These are phyloP conservation scores for Heliangelus exortis DNA, from an alignment of 2,797 vertebrate genomes.

Conservation along the genomic window DNA sequence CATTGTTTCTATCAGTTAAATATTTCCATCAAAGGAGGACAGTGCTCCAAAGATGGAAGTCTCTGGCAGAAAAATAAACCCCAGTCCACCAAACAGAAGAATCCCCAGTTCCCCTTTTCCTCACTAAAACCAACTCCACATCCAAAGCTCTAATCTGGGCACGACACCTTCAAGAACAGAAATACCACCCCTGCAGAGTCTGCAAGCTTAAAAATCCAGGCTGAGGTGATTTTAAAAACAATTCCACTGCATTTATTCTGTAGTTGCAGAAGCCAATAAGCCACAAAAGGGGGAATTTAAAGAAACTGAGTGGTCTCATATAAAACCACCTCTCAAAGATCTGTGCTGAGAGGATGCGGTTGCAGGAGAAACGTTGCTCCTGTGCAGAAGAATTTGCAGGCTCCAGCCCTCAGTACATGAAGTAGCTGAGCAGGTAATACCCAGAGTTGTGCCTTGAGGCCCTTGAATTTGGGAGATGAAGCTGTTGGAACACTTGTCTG, in stretches of 20 bases:
- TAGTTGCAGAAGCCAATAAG: background rate
- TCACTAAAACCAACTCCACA: background rate
- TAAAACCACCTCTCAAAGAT: background rate
- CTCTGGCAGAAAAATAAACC: background rate
- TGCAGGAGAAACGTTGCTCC: background rate
- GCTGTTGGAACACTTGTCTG: background rate
- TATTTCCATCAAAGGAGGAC: background rate
- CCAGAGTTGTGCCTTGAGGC: background rate
- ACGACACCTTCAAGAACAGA: background rate
- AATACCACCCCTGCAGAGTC: background rate
- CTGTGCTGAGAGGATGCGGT: background rate
- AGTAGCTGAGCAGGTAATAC: background rate
- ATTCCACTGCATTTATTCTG: background rate
- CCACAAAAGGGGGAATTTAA: background rate
- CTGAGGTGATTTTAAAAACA: background rate
- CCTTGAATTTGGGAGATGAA: background rate
- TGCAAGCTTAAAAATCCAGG: background rate
- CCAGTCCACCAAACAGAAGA: background rate
- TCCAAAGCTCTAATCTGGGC: background rate
- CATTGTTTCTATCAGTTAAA: background rate
- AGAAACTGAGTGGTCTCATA: background rate
- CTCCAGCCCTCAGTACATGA: background rate
- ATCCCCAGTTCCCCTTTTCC: background rate
- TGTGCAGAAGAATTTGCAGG: background rate
- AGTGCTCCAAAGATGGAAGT: background rate